Evolutionary conservation across 1,140 invertebrate genomes (phyloP), one percentile per base, ranked within the genome.

Genomic region (Heliothis virescens): DNA sequence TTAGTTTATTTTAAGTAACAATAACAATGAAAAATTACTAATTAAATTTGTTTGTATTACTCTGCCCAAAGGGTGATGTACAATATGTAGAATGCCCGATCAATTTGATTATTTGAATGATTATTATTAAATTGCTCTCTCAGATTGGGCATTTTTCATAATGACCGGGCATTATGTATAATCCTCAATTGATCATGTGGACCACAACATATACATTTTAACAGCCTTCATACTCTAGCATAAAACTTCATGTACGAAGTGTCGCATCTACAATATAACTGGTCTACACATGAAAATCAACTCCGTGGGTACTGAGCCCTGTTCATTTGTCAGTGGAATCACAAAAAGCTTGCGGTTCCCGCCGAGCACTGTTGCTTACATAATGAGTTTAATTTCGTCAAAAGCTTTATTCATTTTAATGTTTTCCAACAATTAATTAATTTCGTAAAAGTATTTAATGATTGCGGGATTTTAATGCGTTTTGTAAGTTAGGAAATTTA

Each of bases 271-370:
- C 16, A 18, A n/a, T 12, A 21, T 69, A 77, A 78, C 47, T 59
- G 29, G 62, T 87, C 86, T 85, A 80, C 79, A 80, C 83, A 69
- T 87, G 77, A 88, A 87, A 88, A 87, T 85, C 85, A 87, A 86
- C 83, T 87, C 82, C 41, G 72, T 50, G 47, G 65, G 72, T 71
- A 76, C 73, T 83, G 79, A 82, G 82, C 84, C 81, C 82, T 89
- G 88, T 92, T 90, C 91, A 92, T 92, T 91, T 90, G 90, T 91
- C 91, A 91, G 81, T 85, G 85, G 83, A 88, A 90, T 88, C 89
- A 90, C 89, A 91, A 91, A 92, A 92, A 92, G 88, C 88, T 85
- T 86, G 86, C 62, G 85, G 85, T 81, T 80, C 83, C 79, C 82
- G 82, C 83, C 83, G 81, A 83, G 83, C 74, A 82, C 85, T 87